Percentiles rank a stretch among this genome's conserved stretches.
These are phyloP conservation scores for Frankliniella intonsa DNA, from an alignment of 2,888 invertebrate species.

Conservation along the genomic window DNA sequence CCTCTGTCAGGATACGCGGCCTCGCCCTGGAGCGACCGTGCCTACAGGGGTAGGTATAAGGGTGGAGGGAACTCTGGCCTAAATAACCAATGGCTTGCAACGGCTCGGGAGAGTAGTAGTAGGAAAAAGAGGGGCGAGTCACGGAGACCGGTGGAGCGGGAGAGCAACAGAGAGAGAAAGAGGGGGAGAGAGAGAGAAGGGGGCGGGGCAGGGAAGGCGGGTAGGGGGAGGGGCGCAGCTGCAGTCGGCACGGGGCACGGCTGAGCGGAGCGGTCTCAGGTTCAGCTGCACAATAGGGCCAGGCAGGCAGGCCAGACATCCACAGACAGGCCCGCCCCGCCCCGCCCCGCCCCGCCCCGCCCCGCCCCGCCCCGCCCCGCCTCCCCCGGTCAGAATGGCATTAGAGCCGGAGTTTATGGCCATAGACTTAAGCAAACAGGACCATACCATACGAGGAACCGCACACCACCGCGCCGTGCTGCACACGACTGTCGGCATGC, in stretches of 20 bases:
- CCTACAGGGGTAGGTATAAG: too few species aligned
- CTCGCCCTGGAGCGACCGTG: too few species aligned
- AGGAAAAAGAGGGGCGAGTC: not conserved
- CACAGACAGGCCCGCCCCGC: too few species aligned
- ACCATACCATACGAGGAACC: not conserved
- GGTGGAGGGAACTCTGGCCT: not conserved
- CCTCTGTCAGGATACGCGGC: too few species aligned
- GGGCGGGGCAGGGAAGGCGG: too few species aligned
- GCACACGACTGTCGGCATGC: not conserved
- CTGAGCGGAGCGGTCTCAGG: not conserved
- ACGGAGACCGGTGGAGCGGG: not conserved
- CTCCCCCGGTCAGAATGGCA: not conserved
- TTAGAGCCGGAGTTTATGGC: not conserved
- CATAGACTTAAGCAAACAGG: not conserved
- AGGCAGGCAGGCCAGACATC: too few species aligned
- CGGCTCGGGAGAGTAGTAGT: not conserved
- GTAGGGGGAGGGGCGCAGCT: too few species aligned
- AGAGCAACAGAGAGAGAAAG: not conserved
- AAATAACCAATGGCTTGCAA: not conserved
- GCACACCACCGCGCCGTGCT: not conserved
- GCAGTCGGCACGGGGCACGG: not conserved
- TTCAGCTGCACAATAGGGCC: too few species aligned
- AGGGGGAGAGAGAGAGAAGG: too few species aligned
- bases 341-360: too few species aligned
- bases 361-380: too few species aligned